Conservation (phyloP, 1,140 invertebrate genomes). For the Gonatopus flavifemur region DNA sequence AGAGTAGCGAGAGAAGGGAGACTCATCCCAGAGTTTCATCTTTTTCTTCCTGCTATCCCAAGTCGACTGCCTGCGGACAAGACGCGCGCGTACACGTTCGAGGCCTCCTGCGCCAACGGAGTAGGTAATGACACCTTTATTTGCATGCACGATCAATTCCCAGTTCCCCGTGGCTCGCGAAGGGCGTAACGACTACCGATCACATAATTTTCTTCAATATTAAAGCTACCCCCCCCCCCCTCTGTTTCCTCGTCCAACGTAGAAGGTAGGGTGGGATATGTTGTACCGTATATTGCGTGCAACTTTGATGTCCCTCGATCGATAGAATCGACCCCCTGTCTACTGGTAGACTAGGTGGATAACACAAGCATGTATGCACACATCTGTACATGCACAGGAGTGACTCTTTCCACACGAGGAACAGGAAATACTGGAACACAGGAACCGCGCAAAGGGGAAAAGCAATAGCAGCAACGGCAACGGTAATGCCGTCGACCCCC, state of each 20-base stretch:
- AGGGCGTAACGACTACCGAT: constrained; percentile 39
- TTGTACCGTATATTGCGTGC: constrained; percentile 45
- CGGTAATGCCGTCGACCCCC: too few species aligned
- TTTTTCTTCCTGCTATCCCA: constrained; percentile 10
- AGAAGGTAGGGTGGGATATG: constrained; percentile 11
- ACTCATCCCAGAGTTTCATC: too few species aligned
- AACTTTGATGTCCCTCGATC: constrained; percentile 53
- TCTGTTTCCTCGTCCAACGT: too few species aligned
- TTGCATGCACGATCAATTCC: constrained; percentile 51
- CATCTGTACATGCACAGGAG: too few species aligned
- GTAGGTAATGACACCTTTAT: constrained; percentile 47
- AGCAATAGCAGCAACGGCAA: too few species aligned
- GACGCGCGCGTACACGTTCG: constrained; percentile 22
- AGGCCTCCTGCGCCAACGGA: constrained; percentile 18
- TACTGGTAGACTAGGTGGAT: too few species aligned
- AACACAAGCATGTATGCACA: too few species aligned
- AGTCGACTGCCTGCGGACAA: constrained; percentile 13
- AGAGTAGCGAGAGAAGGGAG: too few species aligned
- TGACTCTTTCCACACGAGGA: too few species aligned
- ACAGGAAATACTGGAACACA: too few species aligned
- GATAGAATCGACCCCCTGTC: constrained; percentile 53
- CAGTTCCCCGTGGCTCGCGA: constrained; percentile 16
- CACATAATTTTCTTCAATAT: constrained; percentile 52
- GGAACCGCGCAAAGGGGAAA: neutral
- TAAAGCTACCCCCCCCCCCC: constrained; percentile 36